A percentile compares a stretch with the other conserved stretches of the same genome.
phyloP scores from a whole-genome alignment of 2,797 vertebrate species.

The Eulemur rubriventer region DNA sequence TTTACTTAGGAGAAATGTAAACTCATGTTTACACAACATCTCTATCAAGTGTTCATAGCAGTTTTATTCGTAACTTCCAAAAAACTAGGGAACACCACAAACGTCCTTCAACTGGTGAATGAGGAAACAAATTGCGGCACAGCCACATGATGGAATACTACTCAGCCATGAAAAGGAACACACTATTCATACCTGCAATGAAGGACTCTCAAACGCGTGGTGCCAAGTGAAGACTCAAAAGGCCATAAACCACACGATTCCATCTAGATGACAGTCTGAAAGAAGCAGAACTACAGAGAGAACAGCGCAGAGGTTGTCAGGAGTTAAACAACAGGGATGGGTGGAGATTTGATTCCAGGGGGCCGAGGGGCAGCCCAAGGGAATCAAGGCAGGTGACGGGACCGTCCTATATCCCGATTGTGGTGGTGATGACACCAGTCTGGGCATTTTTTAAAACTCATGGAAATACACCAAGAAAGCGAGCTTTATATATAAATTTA shows the following conservation, averaged over 20 bases:
- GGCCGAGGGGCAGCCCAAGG: not conserved
- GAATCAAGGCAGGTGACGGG: not conserved
- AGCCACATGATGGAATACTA: not conserved
- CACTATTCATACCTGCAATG: too few species aligned
- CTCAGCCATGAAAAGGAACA: not conserved
- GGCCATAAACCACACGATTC: fast-evolving
- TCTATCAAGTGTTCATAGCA: not conserved
- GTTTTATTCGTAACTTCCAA: not conserved
- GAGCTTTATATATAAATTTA: not conserved
- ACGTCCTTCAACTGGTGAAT: not conserved
- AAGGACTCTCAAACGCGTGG: not conserved
- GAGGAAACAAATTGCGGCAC: not conserved
- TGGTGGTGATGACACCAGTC: not conserved
- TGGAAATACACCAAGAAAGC: not conserved
- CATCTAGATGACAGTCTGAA: not conserved
- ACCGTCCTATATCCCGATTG: too few species aligned
- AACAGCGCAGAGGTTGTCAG: not conserved
- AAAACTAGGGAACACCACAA: not conserved
- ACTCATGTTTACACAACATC: not conserved
- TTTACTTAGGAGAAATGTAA: not conserved
- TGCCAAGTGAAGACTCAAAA: not conserved
- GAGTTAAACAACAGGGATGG: too few species aligned
- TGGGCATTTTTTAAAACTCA: not conserved
- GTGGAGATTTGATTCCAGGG: not conserved
- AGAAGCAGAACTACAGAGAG: not conserved